Evolutionary conservation across 2,113 vertebrate species (phyloP).

Genomic region (Terrapene triunguis): DNA sequence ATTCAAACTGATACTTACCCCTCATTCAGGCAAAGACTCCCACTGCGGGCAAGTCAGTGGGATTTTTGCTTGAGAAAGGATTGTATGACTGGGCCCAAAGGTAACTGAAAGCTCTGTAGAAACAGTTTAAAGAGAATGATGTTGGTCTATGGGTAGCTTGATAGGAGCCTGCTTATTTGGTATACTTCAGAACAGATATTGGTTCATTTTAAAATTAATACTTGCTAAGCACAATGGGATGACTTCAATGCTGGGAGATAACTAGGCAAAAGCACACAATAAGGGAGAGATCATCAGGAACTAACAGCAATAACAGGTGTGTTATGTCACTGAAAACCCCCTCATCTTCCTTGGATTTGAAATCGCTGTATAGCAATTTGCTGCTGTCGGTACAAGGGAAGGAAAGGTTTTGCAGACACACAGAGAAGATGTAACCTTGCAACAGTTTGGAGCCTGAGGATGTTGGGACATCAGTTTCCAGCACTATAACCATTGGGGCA

Average conservation of each 20-base stretch:
- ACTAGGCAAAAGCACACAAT: neutral
- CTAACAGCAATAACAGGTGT: neutral
- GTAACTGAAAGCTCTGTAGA: neutral
- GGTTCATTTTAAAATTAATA: neutral
- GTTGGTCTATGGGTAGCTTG: neutral
- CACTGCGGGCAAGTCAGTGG: rapidly evolving
- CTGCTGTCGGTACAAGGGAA: neutral
- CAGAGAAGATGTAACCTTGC: neutral
- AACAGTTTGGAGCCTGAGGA: neutral
- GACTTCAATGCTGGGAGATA: neutral
- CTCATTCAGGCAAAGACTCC: neutral
- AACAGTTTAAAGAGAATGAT: neutral
- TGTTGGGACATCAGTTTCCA: no score
- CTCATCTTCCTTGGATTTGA: neutral
- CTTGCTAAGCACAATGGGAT: rapidly evolving
- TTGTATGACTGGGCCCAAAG: neutral
- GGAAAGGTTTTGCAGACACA: neutral
- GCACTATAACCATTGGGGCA: no score
- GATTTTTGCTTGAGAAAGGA: neutral
- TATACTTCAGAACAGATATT: neutral
- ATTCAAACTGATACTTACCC: neutral
- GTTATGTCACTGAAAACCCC: neutral
- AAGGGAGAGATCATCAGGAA: neutral
- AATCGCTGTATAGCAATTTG: neutral
- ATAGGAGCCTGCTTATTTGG: rapidly evolving